Evolutionary conservation across 2,888 invertebrate genomes (phyloP).

Genomic region (Cantharis rustica): DNA sequence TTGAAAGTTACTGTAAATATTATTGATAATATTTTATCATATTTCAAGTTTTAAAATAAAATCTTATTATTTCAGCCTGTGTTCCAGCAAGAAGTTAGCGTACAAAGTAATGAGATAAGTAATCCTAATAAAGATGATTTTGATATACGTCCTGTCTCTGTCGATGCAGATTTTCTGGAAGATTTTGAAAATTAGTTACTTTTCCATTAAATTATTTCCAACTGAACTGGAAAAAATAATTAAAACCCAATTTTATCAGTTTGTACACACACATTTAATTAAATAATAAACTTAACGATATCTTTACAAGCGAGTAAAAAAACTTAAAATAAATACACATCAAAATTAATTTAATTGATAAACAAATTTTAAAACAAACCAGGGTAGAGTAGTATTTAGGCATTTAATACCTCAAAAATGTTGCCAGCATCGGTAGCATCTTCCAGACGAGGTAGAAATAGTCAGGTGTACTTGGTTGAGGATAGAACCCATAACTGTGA

Average conservation of each 20-base stretch:
- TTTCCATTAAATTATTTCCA: background rate
- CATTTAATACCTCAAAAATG: no score
- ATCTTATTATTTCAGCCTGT: constrained; percentile 27
- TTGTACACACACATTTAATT: background rate
- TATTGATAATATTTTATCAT: background rate
- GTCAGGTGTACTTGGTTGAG: no score
- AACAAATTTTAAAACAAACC: no score
- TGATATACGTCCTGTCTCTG: constrained; percentile 18
- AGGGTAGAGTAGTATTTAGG: no score
- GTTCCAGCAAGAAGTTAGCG: constrained; percentile 31
- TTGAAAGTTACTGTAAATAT: constrained; percentile 25
- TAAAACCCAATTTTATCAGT: background rate
- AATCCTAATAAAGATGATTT: constrained; percentile 23
- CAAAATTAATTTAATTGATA: no score
- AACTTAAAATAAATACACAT: background rate
- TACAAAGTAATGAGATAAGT: constrained; percentile 33
- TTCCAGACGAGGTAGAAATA: no score
- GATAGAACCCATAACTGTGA: no score
- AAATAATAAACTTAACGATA: background rate
- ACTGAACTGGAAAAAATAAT: background rate
- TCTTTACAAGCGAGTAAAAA: background rate
- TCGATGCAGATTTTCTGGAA: background rate
- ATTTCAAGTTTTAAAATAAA: background rate
- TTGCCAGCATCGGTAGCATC: no score
- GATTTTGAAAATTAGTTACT: background rate